A percentile compares a stretch with the other conserved stretches of the same genome.
These are phyloP conservation scores for Apostichopus leukothele DNA, from an alignment of 53 echinoderm and acorn worm genomes.

Conservation along the genomic window DNA sequence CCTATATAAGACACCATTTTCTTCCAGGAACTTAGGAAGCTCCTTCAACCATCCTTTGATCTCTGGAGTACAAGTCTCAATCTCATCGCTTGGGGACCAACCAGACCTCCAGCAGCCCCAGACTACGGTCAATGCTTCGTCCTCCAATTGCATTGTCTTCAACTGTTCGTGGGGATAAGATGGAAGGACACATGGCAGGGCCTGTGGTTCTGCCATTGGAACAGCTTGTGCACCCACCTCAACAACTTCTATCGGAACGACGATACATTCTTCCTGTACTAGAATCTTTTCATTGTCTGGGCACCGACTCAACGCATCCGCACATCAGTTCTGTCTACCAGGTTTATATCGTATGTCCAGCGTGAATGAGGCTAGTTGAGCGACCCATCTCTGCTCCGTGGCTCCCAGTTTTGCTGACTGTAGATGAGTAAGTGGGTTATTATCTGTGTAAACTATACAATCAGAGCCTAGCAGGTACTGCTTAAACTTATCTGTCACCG, in stretches of 20 bases:
- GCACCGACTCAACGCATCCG: constrained; percentile 28
- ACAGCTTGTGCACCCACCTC: background rate
- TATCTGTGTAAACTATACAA: constrained; percentile 47
- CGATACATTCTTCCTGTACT: background rate
- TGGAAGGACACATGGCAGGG: constrained; percentile 48
- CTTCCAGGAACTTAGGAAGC: constrained; percentile 24
- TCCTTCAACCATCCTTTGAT: constrained; percentile 47
- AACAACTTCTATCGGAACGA: too few relatives aligned
- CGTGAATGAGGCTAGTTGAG: constrained; percentile 48
- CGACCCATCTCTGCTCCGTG: constrained; percentile 42
- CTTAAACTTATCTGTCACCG: constrained; percentile 46
- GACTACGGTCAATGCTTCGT: constrained; percentile 35
- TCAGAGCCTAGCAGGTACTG: constrained; percentile 29
- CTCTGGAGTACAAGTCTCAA: background rate
- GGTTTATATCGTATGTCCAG: background rate
- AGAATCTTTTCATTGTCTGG: background rate
- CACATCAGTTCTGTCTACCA: background rate
- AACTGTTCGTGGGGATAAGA: constrained; percentile 56
- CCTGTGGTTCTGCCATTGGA: background rate
- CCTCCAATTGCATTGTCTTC: constrained; percentile 53
- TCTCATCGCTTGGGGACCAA: constrained; percentile 44
- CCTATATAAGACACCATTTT: constrained; percentile 52
- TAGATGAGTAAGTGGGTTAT: constrained; percentile 49
- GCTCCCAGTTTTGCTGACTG: constrained; percentile 42
- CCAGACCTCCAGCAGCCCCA: constrained; percentile 25